Conservation (phyloP, 2,888 invertebrate genomes). For the Oligia latruncula region DNA sequence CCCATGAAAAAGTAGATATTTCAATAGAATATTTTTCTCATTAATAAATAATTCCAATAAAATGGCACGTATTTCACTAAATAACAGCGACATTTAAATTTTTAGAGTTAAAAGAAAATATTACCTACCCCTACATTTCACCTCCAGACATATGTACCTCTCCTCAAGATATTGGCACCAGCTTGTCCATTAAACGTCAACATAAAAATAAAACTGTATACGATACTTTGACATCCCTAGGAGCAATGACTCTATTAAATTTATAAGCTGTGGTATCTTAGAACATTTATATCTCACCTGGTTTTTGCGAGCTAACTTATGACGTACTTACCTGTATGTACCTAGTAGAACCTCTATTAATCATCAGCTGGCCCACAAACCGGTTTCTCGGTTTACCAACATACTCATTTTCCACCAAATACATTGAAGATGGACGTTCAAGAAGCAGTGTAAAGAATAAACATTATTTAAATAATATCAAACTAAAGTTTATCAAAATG, state of each 20-base stretch:
- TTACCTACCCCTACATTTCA: conserved; percentile 40
- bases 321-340: conserved; percentile 20
- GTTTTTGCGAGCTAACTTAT: conserved; percentile 52
- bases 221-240: conserved; percentile 39
- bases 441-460: conserved; percentile 31
- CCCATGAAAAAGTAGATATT: not conserved
- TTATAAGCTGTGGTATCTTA: not conserved
- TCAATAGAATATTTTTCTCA: not conserved
- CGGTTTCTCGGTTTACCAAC: conserved; percentile 45
- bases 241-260: conserved; percentile 35
- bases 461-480: conserved; percentile 20
- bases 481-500: conserved; percentile 52
- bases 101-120: conserved; percentile 7
- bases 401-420: conserved; percentile 38
- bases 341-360: conserved; percentile 47
- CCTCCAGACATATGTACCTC: conserved; percentile 43
- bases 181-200: conserved; percentile 17
- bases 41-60: too few species aligned
- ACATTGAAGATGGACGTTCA: conserved; percentile 48
- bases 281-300: not conserved
- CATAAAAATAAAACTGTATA: conserved; percentile 1
- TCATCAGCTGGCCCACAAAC: conserved; percentile 49
- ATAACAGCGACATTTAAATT: not conserved
- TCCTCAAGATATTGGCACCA: conserved; percentile 28
- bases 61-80: not conserved